phyloP scores from a whole-genome alignment of 2,888 invertebrate genomes.

The Rhingia campestris region DNA sequence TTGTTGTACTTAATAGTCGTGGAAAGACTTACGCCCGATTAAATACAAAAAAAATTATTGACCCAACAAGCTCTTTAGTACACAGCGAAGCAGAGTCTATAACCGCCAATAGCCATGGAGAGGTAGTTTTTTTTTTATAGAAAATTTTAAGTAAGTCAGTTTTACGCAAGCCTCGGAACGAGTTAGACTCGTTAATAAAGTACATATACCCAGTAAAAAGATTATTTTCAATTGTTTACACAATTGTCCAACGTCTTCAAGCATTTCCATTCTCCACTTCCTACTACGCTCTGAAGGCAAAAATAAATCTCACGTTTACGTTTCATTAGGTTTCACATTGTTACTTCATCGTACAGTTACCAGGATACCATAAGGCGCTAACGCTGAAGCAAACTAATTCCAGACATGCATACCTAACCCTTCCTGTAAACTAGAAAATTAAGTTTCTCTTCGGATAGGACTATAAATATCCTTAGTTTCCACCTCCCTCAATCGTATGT shows the following conservation, averaged over 20 bases:
- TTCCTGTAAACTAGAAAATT: conserved; percentile 58
- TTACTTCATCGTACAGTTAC: conserved; percentile 34
- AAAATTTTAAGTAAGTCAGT: no score
- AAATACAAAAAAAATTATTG: no score
- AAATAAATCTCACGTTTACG: conserved; percentile 64
- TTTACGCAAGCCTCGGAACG: no score
- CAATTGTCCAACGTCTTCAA: background rate
- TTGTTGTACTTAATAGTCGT: no score
- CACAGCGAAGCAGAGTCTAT: no score
- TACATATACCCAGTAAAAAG: background rate
- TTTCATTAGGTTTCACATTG: conserved; percentile 66
- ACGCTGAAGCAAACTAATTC: conserved; percentile 12
- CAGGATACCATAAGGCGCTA: conserved; percentile 3
- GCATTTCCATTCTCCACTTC: background rate
- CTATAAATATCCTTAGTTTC: conserved; percentile 45
- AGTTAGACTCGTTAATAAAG: background rate
- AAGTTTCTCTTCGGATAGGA: conserved; percentile 45
- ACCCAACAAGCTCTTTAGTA: no score
- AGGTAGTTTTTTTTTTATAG: no score
- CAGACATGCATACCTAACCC: conserved; percentile 57
- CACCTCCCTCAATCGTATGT: conserved; percentile 10
- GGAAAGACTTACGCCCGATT: no score
- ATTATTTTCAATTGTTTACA: background rate
- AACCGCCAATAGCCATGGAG: no score
- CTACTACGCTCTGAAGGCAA: conserved; percentile 17